Conservation (phyloP, 1,140 invertebrate genomes). For the Aphis craccivora region DNA sequence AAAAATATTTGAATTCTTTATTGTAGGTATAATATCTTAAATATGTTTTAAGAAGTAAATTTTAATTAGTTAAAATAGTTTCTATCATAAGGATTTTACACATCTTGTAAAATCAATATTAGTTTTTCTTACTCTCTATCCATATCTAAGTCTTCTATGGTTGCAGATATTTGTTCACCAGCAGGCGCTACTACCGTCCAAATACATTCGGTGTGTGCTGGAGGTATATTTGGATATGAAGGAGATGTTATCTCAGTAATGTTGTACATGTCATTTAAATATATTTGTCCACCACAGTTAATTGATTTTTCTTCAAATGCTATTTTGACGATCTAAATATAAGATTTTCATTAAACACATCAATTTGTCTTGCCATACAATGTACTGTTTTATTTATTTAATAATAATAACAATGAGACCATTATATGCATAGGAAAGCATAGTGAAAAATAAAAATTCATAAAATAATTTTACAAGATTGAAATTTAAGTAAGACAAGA, state of each 20-base stretch:
- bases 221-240: constrained; percentile 80
- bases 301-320: constrained; percentile 69
- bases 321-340: constrained; percentile 67
- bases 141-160: constrained; percentile 30
- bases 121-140: not conserved
- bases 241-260: constrained; percentile 72
- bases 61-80: not conserved
- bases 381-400: not conserved
- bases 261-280: constrained; percentile 64
- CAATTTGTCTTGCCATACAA: not conserved
- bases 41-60: not conserved
- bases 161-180: constrained; percentile 26
- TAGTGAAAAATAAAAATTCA: not conserved
- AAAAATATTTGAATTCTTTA: too few species aligned
- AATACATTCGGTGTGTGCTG: constrained; percentile 79
- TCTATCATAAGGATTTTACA: not conserved
- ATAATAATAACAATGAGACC: not conserved
- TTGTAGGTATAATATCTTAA: too few species aligned
- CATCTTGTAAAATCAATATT: not conserved
- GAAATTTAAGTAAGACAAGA: too few species aligned
- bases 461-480: not conserved
- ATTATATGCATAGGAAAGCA: not conserved
- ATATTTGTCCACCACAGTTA: constrained; percentile 71
- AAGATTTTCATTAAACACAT: not conserved
- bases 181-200: constrained; percentile 77